Percentiles rank a stretch among this genome's conserved stretches.
Conservation (phyloP, 2,888 invertebrate species). For the Kryphioiulus occultus region DNA sequence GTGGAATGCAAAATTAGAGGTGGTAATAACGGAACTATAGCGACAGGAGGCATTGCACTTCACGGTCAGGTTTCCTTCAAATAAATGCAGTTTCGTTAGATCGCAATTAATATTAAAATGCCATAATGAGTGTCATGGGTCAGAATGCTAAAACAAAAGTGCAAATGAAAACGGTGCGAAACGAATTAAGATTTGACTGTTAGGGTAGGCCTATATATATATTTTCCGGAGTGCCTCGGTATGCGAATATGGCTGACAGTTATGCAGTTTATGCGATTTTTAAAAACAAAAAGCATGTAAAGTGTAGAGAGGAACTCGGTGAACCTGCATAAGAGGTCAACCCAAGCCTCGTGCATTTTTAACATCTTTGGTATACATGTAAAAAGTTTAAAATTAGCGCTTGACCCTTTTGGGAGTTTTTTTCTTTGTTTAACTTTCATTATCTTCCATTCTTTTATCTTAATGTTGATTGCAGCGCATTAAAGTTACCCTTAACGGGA, state of each 20-base stretch:
- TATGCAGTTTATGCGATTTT: background rate
- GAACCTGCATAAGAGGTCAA: background rate
- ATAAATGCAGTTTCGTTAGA: background rate
- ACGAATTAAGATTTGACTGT: background rate
- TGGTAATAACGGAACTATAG: background rate
- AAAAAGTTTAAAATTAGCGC: background rate
- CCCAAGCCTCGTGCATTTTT: background rate
- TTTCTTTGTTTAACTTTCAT: too few relatives aligned
- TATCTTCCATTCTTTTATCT: too few relatives aligned
- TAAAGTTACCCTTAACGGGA: too few relatives aligned
- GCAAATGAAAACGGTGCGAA: background rate
- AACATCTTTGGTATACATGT: background rate
- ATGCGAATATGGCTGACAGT: background rate
- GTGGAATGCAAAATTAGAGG: conserved; percentile 18
- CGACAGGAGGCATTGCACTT: conserved; percentile 11
- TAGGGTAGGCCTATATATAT: background rate
- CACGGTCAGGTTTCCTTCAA: background rate
- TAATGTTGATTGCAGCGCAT: too few relatives aligned
- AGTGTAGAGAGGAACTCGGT: background rate
- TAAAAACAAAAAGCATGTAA: background rate
- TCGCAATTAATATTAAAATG: background rate
- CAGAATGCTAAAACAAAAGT: background rate
- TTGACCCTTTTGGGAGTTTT: too few relatives aligned
- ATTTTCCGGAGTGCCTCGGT: background rate
- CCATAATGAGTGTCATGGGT: background rate